Base-by-base conservation (phyloP, 2,888 invertebrate species). In the Troides aeacus region DNA sequence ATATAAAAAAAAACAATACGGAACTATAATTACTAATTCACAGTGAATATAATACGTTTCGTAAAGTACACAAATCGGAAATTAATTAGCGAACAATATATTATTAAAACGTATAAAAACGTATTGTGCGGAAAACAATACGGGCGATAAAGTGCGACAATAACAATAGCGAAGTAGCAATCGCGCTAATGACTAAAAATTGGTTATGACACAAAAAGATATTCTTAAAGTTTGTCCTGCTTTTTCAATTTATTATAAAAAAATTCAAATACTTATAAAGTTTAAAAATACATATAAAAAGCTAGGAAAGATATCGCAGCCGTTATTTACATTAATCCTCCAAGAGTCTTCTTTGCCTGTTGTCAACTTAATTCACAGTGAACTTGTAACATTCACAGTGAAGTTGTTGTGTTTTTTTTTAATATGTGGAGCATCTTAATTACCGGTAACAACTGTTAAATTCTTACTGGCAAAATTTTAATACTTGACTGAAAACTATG, bases 61-160 rank as follows among this genome's bases (percentile, higher is more conserved):
- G 53, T 56, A 30, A 30, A 36, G 21, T 61, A n/a, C 30, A 15
- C 2, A 36, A 63, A 53, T n/a, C 42, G 42, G 62, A 24, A 62
- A 62, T 21, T 50, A 62, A 50, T 62, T 62, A 21, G 8, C 46
- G 8, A 46, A 50, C 62, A 62, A 62, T 50, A 50, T 62, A 42
- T 64, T 64, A 21, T n/a, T 36, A 60, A 60, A 66, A 66, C 18
- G 18, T 46, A 18, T n/a, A 60, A 30, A 30, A 24, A 59, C 8
- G 46, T 24, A 62, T 62, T 62, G 62, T 62, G 23, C 18, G 46
- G 17, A 36, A 60, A 30, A 60, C 60, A 60, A 60, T 60, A 36
- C 1, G 7, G 46, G 18, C 62, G 50, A 42, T 21, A 62, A 46
- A 7, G 42, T 42, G 61, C 42, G 42, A 42, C 39, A 21, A 18